These are phyloP conservation scores for Acomys russatus DNA, from an alignment of 2,797 vertebrate species.

Conservation along the genomic window DNA sequence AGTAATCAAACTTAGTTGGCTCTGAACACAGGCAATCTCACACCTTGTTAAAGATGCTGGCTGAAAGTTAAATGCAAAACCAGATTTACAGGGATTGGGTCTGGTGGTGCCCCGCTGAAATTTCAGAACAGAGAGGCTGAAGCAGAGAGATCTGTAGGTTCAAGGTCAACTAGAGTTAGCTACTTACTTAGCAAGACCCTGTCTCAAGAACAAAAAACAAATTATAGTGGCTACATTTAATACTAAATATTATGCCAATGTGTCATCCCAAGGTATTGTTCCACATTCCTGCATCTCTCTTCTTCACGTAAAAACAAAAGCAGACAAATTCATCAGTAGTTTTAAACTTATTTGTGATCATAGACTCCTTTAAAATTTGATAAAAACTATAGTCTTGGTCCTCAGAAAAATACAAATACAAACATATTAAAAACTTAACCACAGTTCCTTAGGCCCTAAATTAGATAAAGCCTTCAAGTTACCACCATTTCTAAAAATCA, in stretches of 20 bases:
- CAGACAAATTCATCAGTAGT: constrained; percentile 4
- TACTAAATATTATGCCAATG: constrained; percentile 9
- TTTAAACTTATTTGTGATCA: constrained; percentile 29
- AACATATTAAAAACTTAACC: constrained; percentile 1
- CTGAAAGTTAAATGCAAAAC: neutral
- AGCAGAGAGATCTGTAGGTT: neutral
- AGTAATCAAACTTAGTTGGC: constrained; percentile 38
- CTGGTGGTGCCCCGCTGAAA: neutral
- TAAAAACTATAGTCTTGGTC: constrained; percentile 16
- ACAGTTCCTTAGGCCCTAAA: constrained; percentile 52
- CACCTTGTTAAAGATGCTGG: constrained; percentile 18
- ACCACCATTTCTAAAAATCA: constrained; percentile 10
- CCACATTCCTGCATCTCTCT: constrained; percentile 1
- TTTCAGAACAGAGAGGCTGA: neutral
- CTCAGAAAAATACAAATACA: constrained; percentile 59
- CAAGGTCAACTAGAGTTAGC: neutral
- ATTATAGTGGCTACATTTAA: neutral
- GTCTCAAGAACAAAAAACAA: neutral
- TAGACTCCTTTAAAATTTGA: neutral
- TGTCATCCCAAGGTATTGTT: neutral
- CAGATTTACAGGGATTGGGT: neutral
- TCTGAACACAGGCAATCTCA: constrained; percentile 11
- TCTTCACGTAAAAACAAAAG: constrained; percentile 43
- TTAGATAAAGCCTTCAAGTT: constrained; percentile 38
- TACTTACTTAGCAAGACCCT: neutral